These are phyloP conservation scores for Pantelozetes paolii DNA, from an alignment of 2,888 invertebrate species.

Conservation along the genomic window DNA sequence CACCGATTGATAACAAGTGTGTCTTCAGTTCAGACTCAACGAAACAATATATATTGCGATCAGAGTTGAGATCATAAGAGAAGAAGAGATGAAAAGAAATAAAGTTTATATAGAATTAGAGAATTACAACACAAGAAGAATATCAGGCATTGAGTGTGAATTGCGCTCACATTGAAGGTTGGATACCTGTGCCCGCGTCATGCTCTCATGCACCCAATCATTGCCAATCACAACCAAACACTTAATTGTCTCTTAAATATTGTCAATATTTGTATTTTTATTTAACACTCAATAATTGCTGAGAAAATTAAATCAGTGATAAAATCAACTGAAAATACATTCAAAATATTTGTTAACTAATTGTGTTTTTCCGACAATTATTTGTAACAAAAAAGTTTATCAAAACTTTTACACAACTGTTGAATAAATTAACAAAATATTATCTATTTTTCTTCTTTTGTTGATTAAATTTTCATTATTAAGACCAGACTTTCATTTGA, in stretches of 20 bases:
- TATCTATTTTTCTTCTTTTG: too few relatives aligned
- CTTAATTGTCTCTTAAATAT: constrained; percentile 18
- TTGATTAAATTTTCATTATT: too few relatives aligned
- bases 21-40: background rate
- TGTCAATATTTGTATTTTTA: background rate
- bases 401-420: too few relatives aligned
- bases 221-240: background rate
- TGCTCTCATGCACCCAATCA: constrained; percentile 19
- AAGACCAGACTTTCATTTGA: too few relatives aligned
- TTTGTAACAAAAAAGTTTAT: too few relatives aligned
- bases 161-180: background rate
- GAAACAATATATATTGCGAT: background rate
- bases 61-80: background rate
- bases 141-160: too few relatives aligned
- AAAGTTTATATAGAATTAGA: constrained; percentile 18
- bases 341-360: too few relatives aligned
- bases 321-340: too few relatives aligned
- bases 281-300: background rate
- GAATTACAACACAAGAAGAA: background rate
- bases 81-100: background rate
- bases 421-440: too few relatives aligned
- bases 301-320: background rate
- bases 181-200: constrained; percentile 6
- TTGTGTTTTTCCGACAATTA: too few relatives aligned
- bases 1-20: background rate